These are phyloP conservation scores for Ephestia elutella DNA, from an alignment of 1,140 invertebrate species.

Conservation along the genomic window DNA sequence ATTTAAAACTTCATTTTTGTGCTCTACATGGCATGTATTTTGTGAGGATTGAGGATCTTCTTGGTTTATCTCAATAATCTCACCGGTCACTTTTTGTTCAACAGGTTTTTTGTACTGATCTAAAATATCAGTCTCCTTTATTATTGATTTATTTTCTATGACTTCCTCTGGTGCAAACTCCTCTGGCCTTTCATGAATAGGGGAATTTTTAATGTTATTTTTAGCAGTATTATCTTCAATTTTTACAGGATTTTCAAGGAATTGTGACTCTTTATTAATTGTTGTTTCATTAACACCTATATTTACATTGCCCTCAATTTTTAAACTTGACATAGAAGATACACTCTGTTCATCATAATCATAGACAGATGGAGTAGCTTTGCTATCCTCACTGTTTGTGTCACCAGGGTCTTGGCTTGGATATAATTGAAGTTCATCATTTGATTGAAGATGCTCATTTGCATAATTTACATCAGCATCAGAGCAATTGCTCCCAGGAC, in stretches of 20 bases:
- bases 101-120: conserved; percentile 12
- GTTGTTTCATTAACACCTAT: conserved; percentile 36
- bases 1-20: conserved; percentile 16
- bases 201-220: conserved; percentile 28
- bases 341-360: conserved; percentile 67
- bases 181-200: conserved; percentile 27
- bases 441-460: conserved; percentile 42
- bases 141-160: not conserved
- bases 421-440: conserved; percentile 44
- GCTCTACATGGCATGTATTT: not conserved
- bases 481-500: conserved; percentile 41
- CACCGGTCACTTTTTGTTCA: conserved; percentile 12
- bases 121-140: conserved; percentile 3
- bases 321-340: conserved; percentile 61
- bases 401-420: conserved; percentile 49
- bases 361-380: conserved; percentile 57
- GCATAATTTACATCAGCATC: conserved; percentile 49
- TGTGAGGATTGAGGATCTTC: conserved; percentile 19
- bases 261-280: conserved; percentile 28
- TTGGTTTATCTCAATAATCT: conserved; percentile 31
- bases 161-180: conserved; percentile 19
- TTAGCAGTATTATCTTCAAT: conserved; percentile 26
- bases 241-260: conserved; percentile 31
- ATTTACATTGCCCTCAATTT: conserved; percentile 54
- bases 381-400: conserved; percentile 66